Base-by-base conservation (phyloP, 2,797 vertebrate species). In the Halcyon smyrnensis region DNA sequence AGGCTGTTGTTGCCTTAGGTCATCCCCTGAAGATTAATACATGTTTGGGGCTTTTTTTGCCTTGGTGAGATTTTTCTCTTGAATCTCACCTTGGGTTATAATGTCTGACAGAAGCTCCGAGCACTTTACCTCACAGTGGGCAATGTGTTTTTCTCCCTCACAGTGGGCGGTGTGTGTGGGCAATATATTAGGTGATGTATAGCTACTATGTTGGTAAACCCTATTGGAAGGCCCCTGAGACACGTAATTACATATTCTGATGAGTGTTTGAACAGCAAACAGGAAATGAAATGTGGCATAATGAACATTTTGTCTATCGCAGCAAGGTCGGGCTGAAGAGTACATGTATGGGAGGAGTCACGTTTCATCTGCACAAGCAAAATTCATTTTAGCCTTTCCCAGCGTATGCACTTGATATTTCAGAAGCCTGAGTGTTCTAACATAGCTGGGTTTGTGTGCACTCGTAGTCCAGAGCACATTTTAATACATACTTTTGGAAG, bases 291-390 rank as follows among this genome's bases (percentile, higher is more conserved):
- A 63, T 1, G 13, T 59, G 74, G 37, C n/a, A 21, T 51, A 30
- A n/a, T 19, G 59, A 79, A 51, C n/a, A 25, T 32, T 15, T 34
- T 62, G 36, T 46, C 23, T 46, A 1, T 84, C 1, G 1, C 37
- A 28, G n/a, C 28, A 20, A 32, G 23, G 24, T 57, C 45, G 34
- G 37, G 37, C 13, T 62, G 59, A 48, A 79, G 24, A 27, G 8
- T 27, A 4, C 6, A 1, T 1, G 2, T 20, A 5, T 5, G n/a
- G 48, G 51, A 64, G 65, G 60, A 11, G 11, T 34, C 21, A 28
- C 5, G 0, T 30, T 80, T 43, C 60, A 50, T 24, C 57, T 70
- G 37, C 62, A 14, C 51, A 32, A 39, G 24, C n/a, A 28, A 32
- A 60, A 43, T 78, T 43, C 9, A 18, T 67, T 82, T 74, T 57